Evolutionary conservation across 2,797 vertebrate species (phyloP).

Genomic region (Cacajao melanocephalus): DNA sequence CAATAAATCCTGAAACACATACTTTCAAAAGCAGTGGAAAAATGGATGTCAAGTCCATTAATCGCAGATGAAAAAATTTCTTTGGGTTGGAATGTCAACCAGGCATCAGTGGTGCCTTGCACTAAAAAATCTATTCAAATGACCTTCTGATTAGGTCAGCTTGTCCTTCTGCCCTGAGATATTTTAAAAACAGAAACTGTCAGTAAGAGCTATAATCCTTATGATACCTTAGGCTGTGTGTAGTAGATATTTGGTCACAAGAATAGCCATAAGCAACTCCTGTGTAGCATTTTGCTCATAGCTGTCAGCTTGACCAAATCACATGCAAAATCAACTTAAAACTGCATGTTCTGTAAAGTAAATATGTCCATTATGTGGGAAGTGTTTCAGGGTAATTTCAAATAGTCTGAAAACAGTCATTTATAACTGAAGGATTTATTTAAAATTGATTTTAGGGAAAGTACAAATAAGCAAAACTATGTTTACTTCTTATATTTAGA

Average conservation of each 20-base stretch:
- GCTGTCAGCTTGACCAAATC: slow-evolving; percentile 68
- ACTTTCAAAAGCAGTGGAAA: slow-evolving; percentile 83
- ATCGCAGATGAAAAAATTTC: slow-evolving; percentile 84
- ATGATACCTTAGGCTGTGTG: slow-evolving; percentile 66
- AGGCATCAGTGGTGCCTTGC: slow-evolving; percentile 82
- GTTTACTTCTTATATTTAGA: not conserved
- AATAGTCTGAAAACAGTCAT: slow-evolving; percentile 57
- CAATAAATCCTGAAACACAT: slow-evolving; percentile 81
- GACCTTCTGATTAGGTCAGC: slow-evolving; percentile 82
- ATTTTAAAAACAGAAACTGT: slow-evolving; percentile 74
- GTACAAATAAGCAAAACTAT: slow-evolving; percentile 50
- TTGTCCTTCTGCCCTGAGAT: slow-evolving; percentile 81
- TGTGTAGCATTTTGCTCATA: slow-evolving; percentile 53
- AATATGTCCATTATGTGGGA: slow-evolving; percentile 67
- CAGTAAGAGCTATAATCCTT: slow-evolving; percentile 78
- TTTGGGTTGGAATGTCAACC: slow-evolving; percentile 81
- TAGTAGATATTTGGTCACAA: slow-evolving; percentile 48
- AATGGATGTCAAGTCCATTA: slow-evolving; percentile 88
- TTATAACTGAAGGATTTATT: slow-evolving; percentile 67
- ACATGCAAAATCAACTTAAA: slow-evolving; percentile 64
- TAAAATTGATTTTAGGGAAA: slow-evolving; percentile 38
- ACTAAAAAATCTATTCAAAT: slow-evolving; percentile 82
- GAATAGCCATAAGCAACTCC: slow-evolving; percentile 49
- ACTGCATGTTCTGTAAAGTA: slow-evolving; percentile 59
- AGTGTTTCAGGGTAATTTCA: slow-evolving; percentile 65